These are phyloP conservation scores for Eumeta japonica DNA, from an alignment of 1,140 invertebrate species.

Conservation along the genomic window DNA sequence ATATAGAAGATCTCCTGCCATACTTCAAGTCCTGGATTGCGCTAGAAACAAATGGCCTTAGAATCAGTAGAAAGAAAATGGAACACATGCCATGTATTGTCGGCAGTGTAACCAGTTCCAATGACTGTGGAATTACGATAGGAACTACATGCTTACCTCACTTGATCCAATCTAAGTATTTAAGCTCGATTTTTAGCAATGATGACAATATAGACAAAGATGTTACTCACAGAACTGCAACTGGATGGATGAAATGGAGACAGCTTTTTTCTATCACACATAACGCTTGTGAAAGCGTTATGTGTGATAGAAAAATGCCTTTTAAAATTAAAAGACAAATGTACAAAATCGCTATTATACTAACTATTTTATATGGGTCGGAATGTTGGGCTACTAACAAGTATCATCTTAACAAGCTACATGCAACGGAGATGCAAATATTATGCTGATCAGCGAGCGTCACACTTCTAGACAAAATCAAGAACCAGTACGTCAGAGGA, in stretches of 20 bases:
- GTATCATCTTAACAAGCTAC: too few species aligned
- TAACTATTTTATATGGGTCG: too few species aligned
- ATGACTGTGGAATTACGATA: background rate
- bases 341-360: too few species aligned
- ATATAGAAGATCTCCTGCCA: conserved; percentile 4
- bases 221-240: conserved; percentile 2
- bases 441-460: too few species aligned
- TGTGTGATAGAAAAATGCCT: too few species aligned
- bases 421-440: too few species aligned
- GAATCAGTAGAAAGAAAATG: conserved; percentile 10
- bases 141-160: background rate
- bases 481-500: too few species aligned
- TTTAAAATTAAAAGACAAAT: too few species aligned
- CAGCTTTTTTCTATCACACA: too few species aligned
- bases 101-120: background rate
- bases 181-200: conserved; percentile 5
- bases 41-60: conserved; percentile 8
- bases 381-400: too few species aligned
- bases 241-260: conserved; percentile 7
- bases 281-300: too few species aligned
- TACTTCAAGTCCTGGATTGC: conserved; percentile 2
- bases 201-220: conserved; percentile 4
- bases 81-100: conserved; percentile 9
- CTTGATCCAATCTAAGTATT: conserved; percentile 7
- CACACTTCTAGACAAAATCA: too few species aligned